Percentiles rank a stretch among this genome's conserved stretches.
Evolutionary conservation across 2,888 invertebrate species (phyloP).

Genomic region (Ceraclea dissimilis): DNA sequence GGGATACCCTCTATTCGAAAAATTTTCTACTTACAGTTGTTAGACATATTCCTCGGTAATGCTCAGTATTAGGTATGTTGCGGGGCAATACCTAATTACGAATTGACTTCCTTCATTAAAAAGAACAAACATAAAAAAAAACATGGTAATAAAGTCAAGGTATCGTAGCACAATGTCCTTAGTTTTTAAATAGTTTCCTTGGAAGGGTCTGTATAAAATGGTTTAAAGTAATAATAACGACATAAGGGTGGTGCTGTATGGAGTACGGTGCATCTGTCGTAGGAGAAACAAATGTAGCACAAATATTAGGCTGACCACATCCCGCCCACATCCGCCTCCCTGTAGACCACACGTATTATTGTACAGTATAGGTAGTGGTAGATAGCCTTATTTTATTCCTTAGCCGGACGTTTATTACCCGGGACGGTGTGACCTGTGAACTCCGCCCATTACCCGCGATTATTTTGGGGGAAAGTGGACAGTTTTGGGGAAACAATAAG

Average conservation of each 20-base stretch:
- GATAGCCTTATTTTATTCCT: conserved; percentile 18
- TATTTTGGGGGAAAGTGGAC: conserved; percentile 20
- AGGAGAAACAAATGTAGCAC: conserved; percentile 6
- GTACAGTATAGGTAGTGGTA: background rate
- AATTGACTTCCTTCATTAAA: too few species aligned
- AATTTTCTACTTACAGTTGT: too few species aligned
- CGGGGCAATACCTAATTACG: too few species aligned
- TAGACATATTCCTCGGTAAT: too few species aligned
- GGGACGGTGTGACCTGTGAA: conserved; percentile 21
- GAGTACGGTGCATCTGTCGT: conserved; percentile 4
- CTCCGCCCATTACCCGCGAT: conserved; percentile 22
- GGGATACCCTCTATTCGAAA: too few species aligned
- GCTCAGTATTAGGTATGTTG: too few species aligned
- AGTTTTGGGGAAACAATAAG: conserved; percentile 21
- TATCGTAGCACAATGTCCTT: too few species aligned
- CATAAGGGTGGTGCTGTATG: background rate
- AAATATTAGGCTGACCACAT: conserved; percentile 5
- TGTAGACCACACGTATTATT: conserved; percentile 1
- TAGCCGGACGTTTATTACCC: conserved; percentile 23
- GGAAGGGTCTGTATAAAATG: too few species aligned
- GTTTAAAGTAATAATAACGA: background rate
- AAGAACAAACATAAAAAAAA: too few species aligned
- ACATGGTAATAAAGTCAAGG: too few species aligned
- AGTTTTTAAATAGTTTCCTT: too few species aligned
- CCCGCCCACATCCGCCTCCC: conserved; percentile 7